These are phyloP conservation scores for Chelmon rostratus DNA, from an alignment of 2,797 vertebrate genomes.

Conservation along the genomic window DNA sequence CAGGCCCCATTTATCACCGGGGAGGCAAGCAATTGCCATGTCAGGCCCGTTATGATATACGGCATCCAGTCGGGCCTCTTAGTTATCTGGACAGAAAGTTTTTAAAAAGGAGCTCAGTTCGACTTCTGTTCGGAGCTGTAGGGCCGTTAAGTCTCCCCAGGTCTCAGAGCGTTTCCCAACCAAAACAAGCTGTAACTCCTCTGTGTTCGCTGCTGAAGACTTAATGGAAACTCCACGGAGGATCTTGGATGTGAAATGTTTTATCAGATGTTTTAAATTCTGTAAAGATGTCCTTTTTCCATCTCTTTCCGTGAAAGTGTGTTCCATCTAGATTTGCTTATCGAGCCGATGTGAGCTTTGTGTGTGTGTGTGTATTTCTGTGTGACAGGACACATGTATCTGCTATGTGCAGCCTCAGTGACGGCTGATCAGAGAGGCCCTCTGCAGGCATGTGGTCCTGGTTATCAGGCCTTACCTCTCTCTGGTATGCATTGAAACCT, in stretches of 20 bases:
- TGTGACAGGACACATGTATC: slow-evolving; percentile 51
- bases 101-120: slow-evolving; percentile 13
- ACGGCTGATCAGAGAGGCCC: slow-evolving; percentile 43
- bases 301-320: not conserved
- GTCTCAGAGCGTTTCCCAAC: slow-evolving; percentile 33
- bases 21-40: slow-evolving; percentile 52
- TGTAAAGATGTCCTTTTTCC: not conserved
- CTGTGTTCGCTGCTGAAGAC: slow-evolving; percentile 7
- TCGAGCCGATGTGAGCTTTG: not conserved
- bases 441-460: slow-evolving; percentile 77
- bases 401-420: slow-evolving; percentile 25
- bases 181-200: slow-evolving; percentile 56
- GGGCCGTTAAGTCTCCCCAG: slow-evolving; percentile 25
- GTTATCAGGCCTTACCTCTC: slow-evolving; percentile 75
- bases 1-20: slow-evolving; percentile 59
- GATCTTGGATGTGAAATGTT: slow-evolving; percentile 17
- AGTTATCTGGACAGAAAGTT: slow-evolving; percentile 44
- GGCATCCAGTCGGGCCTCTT: slow-evolving; percentile 28
- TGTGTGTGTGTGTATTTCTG: not conserved
- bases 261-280: slow-evolving; percentile 43
- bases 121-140: slow-evolving; percentile 20
- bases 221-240: slow-evolving; percentile 38
- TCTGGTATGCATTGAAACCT: slow-evolving; percentile 67
- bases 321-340: slow-evolving; percentile 25
- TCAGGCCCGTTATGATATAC: slow-evolving; percentile 57